Evolutionary conservation across 2,797 vertebrate genomes (phyloP).

Genomic region (Ficedula albicollis): DNA sequence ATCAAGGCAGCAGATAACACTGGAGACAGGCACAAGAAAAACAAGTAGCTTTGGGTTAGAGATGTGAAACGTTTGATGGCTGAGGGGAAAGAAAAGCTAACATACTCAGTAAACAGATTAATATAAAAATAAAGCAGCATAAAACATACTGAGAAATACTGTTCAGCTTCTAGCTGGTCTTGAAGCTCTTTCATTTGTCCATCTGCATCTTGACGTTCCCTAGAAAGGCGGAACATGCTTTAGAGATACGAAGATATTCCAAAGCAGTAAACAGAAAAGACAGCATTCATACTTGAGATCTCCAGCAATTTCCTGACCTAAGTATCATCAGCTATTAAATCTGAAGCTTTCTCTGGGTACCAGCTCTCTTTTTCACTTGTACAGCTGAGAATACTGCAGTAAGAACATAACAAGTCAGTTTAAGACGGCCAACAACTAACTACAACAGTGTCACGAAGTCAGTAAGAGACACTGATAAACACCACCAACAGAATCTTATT

Average conservation of each 20-base stretch:
- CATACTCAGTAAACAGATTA: background rate
- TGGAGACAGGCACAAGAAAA: background rate
- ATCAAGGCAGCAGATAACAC: background rate
- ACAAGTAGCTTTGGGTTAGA: background rate
- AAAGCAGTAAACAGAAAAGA: background rate
- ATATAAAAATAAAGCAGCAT: background rate
- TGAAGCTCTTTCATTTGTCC: slow-evolving; percentile 99
- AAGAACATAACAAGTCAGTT: background rate
- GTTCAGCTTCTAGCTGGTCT: slow-evolving; percentile 96
- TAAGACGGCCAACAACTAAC: background rate
- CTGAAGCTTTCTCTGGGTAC: background rate
- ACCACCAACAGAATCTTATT: background rate
- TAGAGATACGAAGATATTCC: background rate
- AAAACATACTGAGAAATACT: slow-evolving; percentile 93
- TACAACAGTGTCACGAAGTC: background rate
- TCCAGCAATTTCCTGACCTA: background rate
- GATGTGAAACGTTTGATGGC: background rate
- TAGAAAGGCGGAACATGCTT: slow-evolving; percentile 52
- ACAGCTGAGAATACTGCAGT: background rate
- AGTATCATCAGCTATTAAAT: background rate
- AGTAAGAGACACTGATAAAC: background rate
- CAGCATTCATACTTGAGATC: background rate
- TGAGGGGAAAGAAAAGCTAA: background rate
- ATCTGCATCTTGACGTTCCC: slow-evolving; percentile 95
- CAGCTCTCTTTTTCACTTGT: background rate